Base-by-base conservation (phyloP, 35 echinoderm and acorn worm species). In the Lytechinus variegatus region DNA sequence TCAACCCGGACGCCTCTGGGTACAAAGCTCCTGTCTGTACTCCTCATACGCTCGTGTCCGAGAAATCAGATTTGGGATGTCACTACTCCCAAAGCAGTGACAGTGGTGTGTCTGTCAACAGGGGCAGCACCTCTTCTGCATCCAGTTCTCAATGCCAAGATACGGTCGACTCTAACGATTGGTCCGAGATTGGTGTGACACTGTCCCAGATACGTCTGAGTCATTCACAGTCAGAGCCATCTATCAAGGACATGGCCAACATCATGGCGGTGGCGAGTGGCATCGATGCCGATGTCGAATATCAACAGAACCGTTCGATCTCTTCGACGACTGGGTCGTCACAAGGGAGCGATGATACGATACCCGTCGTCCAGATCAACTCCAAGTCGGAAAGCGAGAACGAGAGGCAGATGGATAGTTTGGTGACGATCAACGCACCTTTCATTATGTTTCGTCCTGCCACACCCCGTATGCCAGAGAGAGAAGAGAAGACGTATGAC, bases 371-470 rank as follows among this genome's bases (percentile, higher is more conserved):
- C 3, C 92, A 93, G 92, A 93, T 93, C 92, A 93, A 93, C 54
- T 93, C 92, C 21, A 33, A 57, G 53, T 93, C 92, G 27, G 92
- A 93, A 57, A 54, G 53, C 3, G 92, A 93, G 54, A 93, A 93
- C 54, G 92, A 93, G 28, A 55, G 11, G 54, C 54, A 55, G 54
- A 55, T 57, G 54, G 92, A 57, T 24, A 90, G 52, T 33, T 1
- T 52, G 52, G 53, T 93, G 9, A 93, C 92, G 52, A 93, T 93
- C 52, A 93, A 55, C 27, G 92, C 92, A 24, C 95, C 95, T 9
- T 56, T 96, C 52, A 96, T 96, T 29, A 96, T 92, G 87, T 71
- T 96, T 6, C 95, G 95, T 19, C 95, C 95, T 14, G 87, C 95
- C 55, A 96, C 95, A 29, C 95, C 95, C 28, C 89, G 95, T 12